Evolutionary conservation across 2,888 invertebrate species (phyloP).

Genomic region (Lasioglossum figueresi): DNA sequence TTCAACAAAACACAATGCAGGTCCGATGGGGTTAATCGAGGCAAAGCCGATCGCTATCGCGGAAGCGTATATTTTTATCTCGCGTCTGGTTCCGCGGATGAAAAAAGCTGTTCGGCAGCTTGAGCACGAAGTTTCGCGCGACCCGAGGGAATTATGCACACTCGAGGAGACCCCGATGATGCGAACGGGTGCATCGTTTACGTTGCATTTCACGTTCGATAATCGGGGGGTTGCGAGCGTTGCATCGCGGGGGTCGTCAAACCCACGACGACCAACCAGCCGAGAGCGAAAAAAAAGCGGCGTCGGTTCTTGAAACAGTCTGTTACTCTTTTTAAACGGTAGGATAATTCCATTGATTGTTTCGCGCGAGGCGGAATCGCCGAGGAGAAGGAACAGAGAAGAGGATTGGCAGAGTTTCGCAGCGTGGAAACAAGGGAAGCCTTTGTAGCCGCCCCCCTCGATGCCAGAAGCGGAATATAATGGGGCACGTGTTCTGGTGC

Average conservation of each 20-base stretch:
- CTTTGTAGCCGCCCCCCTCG: conserved; percentile 64
- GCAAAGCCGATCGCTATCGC: neutral
- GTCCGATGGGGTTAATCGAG: neutral
- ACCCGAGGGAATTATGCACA: conserved; percentile 46
- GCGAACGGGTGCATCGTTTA: neutral
- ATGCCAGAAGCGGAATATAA: conserved; percentile 66
- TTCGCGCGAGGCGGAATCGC: conserved; percentile 22
- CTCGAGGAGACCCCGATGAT: conserved; percentile 14
- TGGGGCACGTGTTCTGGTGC: conserved; percentile 72
- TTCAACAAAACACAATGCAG: neutral
- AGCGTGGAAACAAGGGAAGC: conserved; percentile 67
- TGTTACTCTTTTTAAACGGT: neutral
- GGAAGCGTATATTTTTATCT: conserved; percentile 5
- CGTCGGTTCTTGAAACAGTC: neutral
- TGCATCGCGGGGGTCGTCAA: conserved; percentile 41
- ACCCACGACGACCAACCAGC: conserved; percentile 29
- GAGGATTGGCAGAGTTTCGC: conserved; percentile 29
- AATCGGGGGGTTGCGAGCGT: conserved; percentile 52
- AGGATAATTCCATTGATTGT: conserved; percentile 59
- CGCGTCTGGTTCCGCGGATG: neutral
- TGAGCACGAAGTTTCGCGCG: conserved; percentile 30
- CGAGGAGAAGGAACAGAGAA: neutral
- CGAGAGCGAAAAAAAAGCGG: too few relatives aligned
- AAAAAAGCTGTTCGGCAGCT: conserved; percentile 14
- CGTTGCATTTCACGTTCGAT: neutral